Evolutionary conservation across 2,113 vertebrate species (phyloP).

Genomic region (Mellivora capensis): DNA sequence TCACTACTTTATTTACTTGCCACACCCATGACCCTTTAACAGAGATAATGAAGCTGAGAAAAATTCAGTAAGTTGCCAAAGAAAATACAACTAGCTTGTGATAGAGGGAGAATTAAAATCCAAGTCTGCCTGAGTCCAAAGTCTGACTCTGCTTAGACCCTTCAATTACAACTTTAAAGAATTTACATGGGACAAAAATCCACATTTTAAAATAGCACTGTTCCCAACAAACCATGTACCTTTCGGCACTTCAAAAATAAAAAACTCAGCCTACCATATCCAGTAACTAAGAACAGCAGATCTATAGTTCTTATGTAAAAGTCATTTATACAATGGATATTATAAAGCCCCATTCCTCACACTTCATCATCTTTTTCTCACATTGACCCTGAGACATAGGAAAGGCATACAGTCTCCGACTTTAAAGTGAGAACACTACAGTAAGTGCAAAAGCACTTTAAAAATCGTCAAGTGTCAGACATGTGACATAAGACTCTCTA

Average conservation of each 20-base stretch:
- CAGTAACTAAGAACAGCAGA: not conserved
- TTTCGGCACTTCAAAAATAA: not conserved
- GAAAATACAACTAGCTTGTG: not conserved
- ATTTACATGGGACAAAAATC: conserved; percentile 13
- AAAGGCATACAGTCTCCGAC: not conserved
- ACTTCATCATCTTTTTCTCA: not conserved
- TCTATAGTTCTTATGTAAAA: not conserved
- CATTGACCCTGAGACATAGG: not conserved
- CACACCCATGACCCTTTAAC: not conserved
- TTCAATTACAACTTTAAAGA: conserved; percentile 28
- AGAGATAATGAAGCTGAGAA: not conserved
- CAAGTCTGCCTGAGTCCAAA: not conserved
- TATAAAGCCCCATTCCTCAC: conserved; percentile 2
- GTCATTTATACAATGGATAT: not conserved
- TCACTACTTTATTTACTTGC: not conserved
- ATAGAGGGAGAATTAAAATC: not conserved
- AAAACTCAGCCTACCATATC: not conserved
- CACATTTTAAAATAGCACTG: conserved; percentile 1
- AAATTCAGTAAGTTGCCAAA: not conserved
- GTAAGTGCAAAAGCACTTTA: conserved; percentile 19
- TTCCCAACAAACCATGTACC: not conserved
- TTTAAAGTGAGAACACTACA: conserved; percentile 1
- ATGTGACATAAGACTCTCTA: not conserved
- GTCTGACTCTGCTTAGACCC: not conserved
- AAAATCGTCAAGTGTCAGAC: not conserved